Evolutionary conservation across 2,888 invertebrate species (phyloP).

Genomic region (Eledone cirrhosa): DNA sequence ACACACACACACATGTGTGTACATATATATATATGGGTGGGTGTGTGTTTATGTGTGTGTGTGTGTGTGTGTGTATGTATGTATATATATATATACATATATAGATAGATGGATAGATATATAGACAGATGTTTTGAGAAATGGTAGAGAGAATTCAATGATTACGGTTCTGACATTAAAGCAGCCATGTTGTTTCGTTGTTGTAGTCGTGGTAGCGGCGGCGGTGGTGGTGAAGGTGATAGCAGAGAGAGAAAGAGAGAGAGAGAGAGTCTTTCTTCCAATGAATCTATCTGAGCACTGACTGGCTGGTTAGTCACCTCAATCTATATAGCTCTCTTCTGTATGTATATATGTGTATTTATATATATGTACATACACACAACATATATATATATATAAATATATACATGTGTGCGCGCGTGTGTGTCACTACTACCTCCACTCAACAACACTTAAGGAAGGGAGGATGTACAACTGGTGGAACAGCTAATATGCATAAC

Average conservation of each 20-base stretch:
- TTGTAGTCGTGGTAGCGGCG: background rate
- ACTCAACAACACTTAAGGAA: background rate
- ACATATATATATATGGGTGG: no score
- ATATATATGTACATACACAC: background rate
- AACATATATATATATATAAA: slow-evolving; percentile 10
- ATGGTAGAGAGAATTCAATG: background rate
- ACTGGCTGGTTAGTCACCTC: background rate
- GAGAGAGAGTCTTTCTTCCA: slow-evolving; percentile 13
- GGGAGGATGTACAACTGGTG: slow-evolving; percentile 15
- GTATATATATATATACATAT: background rate
- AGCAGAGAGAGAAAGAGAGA: background rate
- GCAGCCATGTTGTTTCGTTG: background rate
- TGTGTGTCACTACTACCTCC: background rate
- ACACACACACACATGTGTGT: no score
- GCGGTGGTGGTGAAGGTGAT: background rate
- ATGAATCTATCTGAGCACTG: slow-evolving; percentile 17
- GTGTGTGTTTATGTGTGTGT: no score
- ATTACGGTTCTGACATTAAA: background rate
- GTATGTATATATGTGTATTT: background rate
- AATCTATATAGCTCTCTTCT: slow-evolving; percentile 10
- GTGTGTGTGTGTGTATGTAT: background rate
- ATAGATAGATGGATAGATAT: no score
- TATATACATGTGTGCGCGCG: background rate
- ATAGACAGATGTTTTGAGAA: background rate
- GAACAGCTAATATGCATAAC: slow-evolving; percentile 19